phyloP scores from a whole-genome alignment of 2,113 vertebrate species.

The Glaucomys volans region DNA sequence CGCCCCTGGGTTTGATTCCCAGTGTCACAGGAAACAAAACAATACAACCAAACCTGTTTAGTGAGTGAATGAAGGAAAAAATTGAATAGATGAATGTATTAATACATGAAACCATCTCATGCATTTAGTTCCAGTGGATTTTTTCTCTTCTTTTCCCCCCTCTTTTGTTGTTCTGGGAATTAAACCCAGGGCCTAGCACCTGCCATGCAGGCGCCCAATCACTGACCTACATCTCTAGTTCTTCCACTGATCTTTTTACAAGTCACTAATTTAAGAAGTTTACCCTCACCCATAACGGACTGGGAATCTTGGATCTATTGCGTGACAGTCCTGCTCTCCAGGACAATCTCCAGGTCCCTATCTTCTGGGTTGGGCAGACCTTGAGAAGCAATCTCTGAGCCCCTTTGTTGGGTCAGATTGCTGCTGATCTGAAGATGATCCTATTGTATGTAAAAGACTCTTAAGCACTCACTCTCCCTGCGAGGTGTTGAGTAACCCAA shows the following conservation, averaged over 20 bases:
- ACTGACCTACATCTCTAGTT: background rate
- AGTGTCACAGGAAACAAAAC: background rate
- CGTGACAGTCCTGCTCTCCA: background rate
- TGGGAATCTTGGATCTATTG: background rate
- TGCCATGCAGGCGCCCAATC: background rate
- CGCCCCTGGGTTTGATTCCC: background rate
- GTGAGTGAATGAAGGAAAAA: background rate
- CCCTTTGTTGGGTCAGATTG: background rate
- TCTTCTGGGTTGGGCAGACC: background rate
- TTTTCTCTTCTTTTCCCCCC: background rate
- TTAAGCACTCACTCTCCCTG: background rate
- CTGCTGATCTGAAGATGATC: constrained; percentile 32
- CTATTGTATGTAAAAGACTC: constrained; percentile 54
- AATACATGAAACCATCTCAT: background rate
- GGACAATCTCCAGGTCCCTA: background rate
- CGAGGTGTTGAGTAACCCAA: background rate
- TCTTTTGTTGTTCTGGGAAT: background rate
- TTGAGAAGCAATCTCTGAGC: background rate
- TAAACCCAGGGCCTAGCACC: background rate
- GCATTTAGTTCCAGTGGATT: background rate
- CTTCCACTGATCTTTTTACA: background rate
- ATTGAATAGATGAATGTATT: background rate
- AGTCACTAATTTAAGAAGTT: background rate
- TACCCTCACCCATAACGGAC: background rate
- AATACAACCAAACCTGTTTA: background rate